These are phyloP conservation scores for Archaeoteleia sp. DNA, from an alignment of 2,888 invertebrate species.

Conservation along the genomic window DNA sequence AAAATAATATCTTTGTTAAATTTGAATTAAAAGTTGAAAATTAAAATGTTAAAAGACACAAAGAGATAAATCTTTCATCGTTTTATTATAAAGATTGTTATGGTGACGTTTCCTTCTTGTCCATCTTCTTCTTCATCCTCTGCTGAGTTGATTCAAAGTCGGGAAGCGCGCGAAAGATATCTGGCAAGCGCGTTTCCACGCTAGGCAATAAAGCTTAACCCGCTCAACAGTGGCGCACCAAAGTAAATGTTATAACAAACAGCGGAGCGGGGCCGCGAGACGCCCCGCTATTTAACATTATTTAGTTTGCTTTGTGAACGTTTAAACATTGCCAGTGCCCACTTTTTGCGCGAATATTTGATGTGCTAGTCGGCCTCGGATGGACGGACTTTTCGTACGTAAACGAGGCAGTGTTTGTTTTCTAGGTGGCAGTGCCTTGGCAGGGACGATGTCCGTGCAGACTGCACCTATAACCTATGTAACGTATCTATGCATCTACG, in stretches of 20 bases:
- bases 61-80: too few relatives aligned
- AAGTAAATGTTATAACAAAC: conserved; percentile 74
- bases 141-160: conserved; percentile 59
- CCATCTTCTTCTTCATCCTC: too few relatives aligned
- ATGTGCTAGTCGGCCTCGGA: conserved; percentile 60
- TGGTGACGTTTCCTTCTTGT: too few relatives aligned
- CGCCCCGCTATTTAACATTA: conserved; percentile 73
- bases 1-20: too few relatives aligned
- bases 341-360: conserved; percentile 67
- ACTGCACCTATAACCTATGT: conserved; percentile 46
- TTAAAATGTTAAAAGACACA: too few relatives aligned
- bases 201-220: conserved; percentile 63
- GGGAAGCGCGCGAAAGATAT: conserved; percentile 65
- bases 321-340: conserved; percentile 69
- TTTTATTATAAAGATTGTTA: too few relatives aligned
- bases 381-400: conserved; percentile 53
- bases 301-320: conserved; percentile 73
- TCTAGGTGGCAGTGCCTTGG: conserved; percentile 59
- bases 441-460: conserved; percentile 35
- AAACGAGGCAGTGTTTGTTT: conserved; percentile 68
- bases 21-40: too few relatives aligned
- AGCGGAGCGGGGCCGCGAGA: conserved; percentile 62
- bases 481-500: conserved; percentile 42
- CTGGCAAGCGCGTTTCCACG: conserved; percentile 70
- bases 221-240: conserved; percentile 68